Evolutionary conservation across 2,797 vertebrate genomes (phyloP).

Genomic region (Otolemur crassicaudatus): DNA sequence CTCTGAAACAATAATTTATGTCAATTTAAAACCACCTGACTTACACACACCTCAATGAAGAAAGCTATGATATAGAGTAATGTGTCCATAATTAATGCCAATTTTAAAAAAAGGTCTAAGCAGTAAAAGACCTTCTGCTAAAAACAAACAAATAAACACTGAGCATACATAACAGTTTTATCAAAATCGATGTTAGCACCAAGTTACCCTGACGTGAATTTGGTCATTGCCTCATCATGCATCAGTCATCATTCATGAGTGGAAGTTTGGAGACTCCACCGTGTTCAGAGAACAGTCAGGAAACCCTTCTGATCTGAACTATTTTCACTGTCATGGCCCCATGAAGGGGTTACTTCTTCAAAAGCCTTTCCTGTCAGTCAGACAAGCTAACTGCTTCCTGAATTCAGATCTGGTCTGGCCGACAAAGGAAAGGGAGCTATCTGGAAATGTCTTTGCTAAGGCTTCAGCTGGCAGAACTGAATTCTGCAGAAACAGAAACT

Average conservation of each 20-base stretch:
- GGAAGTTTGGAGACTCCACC: not conserved
- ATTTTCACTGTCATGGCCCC: not conserved
- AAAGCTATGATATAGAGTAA: not conserved
- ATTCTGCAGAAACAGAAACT: not conserved
- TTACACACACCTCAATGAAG: not conserved
- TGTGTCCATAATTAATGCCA: not conserved
- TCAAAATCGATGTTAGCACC: constrained; percentile 17
- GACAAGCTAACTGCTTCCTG: not conserved
- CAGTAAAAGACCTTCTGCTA: not conserved
- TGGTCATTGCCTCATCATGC: not conserved
- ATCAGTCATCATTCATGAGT: not conserved
- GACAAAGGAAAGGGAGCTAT: not conserved
- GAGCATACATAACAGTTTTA: not conserved
- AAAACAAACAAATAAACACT: not conserved
- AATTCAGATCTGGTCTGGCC: not conserved
- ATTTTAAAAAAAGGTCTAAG: not conserved
- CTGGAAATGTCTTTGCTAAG: not conserved
- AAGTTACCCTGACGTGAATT: not conserved
- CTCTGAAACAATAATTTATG: constrained; percentile 25
- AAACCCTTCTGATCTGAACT: not conserved
- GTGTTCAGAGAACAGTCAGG: not conserved
- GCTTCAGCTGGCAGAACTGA: not conserved
- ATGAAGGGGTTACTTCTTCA: not conserved
- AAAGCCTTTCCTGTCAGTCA: not conserved
- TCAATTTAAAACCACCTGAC: constrained; percentile 25